A percentile compares a stretch with the other conserved stretches of the same genome.
Conservation (phyloP, 2,888 invertebrate genomes). For the Blomia tropicalis region DNA sequence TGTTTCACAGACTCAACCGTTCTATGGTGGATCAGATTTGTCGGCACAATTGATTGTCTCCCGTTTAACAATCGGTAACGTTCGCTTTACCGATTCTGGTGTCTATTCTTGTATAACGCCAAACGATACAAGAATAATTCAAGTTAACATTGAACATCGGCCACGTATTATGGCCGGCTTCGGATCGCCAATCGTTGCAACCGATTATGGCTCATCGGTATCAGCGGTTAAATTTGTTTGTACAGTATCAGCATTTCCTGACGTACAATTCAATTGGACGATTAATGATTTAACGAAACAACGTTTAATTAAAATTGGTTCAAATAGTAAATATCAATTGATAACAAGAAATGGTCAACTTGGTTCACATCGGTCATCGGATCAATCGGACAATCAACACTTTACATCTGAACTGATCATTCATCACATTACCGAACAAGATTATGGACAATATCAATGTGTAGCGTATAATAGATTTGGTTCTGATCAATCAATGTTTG, state of each 20-base stretch:
- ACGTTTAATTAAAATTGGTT: background rate
- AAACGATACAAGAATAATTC: slow-evolving; percentile 3
- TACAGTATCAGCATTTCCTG: slow-evolving; percentile 18
- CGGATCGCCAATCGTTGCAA: slow-evolving; percentile 6
- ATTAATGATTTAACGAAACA: background rate
- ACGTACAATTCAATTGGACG: slow-evolving; percentile 22
- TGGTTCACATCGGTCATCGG: background rate
- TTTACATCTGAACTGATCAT: slow-evolving; percentile 23
- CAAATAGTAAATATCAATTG: slow-evolving; percentile 6
- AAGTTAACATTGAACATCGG: slow-evolving; percentile 5
- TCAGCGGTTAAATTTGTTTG: slow-evolving; percentile 10
- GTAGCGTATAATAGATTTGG: slow-evolving; percentile 24
- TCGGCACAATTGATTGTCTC: slow-evolving; percentile 11
- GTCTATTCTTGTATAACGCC: slow-evolving; percentile 16
- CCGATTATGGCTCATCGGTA: background rate
- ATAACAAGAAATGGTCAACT: background rate
- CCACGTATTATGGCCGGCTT: background rate
- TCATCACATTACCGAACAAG: slow-evolving; percentile 13
- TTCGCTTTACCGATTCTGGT: slow-evolving; percentile 17
- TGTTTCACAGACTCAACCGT: background rate
- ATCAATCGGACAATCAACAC: background rate
- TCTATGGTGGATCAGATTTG: background rate
- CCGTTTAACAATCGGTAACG: slow-evolving; percentile 11
- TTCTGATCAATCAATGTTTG: slow-evolving; percentile 16
- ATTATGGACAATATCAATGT: slow-evolving; percentile 24